These are phyloP conservation scores for Lasioglossum oenotherae DNA, from an alignment of 2,888 invertebrate genomes.

Conservation along the genomic window DNA sequence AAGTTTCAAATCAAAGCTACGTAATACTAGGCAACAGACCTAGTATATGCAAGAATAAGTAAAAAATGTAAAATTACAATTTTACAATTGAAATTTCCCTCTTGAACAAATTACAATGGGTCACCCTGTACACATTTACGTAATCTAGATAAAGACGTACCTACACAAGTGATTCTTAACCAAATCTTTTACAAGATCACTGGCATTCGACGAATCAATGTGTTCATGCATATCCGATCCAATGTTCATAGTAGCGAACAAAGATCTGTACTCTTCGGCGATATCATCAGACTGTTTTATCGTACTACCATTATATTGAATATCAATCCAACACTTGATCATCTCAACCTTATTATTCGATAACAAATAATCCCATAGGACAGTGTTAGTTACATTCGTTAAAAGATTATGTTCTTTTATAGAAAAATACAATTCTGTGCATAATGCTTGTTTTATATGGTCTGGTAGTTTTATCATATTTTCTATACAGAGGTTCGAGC, in stretches of 20 bases:
- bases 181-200: conserved; percentile 85
- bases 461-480: conserved; percentile 77
- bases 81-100: background rate
- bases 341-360: conserved; percentile 87
- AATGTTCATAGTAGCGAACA: conserved; percentile 86
- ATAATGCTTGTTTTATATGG: conserved; percentile 74
- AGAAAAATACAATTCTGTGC: conserved; percentile 82
- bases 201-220: conserved; percentile 85
- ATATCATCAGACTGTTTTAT: conserved; percentile 46
- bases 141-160: conserved; percentile 61
- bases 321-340: conserved; percentile 87
- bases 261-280: conserved; percentile 85
- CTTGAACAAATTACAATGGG: background rate
- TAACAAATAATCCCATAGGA: conserved; percentile 88
- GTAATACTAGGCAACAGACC: too few species aligned
- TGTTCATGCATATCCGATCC: conserved; percentile 87
- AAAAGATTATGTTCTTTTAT: conserved; percentile 77
- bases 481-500: conserved; percentile 80
- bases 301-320: conserved; percentile 81
- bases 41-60: background rate
- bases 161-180: conserved; percentile 86
- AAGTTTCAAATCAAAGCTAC: too few species aligned
- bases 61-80: background rate
- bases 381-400: conserved; percentile 76
- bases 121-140: background rate